Base-by-base conservation (phyloP, 2,888 invertebrate species). In the Rhagophthalmus giganteus region DNA sequence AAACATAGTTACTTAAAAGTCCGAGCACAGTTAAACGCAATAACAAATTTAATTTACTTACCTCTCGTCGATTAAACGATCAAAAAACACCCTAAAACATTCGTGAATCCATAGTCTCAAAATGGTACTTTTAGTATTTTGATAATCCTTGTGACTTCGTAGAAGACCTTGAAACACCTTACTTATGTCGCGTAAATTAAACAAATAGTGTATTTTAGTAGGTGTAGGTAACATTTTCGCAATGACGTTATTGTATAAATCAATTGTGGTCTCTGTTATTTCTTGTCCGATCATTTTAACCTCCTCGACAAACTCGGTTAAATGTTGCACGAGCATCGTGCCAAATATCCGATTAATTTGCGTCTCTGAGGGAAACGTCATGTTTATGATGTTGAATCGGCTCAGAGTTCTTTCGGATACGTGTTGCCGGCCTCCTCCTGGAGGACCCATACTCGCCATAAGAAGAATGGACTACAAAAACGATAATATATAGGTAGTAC, bases 81-180 rank as follows among this genome's bases (percentile, higher is more conserved):
- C 94, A 59, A 81, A 81, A 70, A 93, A 94, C 0, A 94, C 92
- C 38, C 94, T 74, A 68, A 86, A 90, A 53, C 85, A 84, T 70
- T 94, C 94, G 73, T 92, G 91, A 44, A 90, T 79, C 94, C 94
- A 94, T 8, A 94, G 76, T 14, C 90, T 80, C 1, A 91, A 77
- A 64, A 93, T 83, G 0, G 84, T 76, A 0, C 77, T 64, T 62
- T 82, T 87, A 0, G 86, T 87, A 65, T 85, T 87, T 54, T 90
- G 90, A 65, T 85, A 85, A 59, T 89, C 88, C 50, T 84, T 85
- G 70, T 87, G 83, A 56, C 88, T 84, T 54, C 91, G 78, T 10
- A 94, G 72, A 9, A 94, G 71, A 2, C 93, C 93, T 81, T 93
- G 86, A 63, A 85, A 86, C 26, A 93, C 85, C 77, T 85, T 90